These are phyloP conservation scores for Drosophila punjabiensis DNA, from an alignment of 1,140 invertebrate species.

Conservation along the genomic window DNA sequence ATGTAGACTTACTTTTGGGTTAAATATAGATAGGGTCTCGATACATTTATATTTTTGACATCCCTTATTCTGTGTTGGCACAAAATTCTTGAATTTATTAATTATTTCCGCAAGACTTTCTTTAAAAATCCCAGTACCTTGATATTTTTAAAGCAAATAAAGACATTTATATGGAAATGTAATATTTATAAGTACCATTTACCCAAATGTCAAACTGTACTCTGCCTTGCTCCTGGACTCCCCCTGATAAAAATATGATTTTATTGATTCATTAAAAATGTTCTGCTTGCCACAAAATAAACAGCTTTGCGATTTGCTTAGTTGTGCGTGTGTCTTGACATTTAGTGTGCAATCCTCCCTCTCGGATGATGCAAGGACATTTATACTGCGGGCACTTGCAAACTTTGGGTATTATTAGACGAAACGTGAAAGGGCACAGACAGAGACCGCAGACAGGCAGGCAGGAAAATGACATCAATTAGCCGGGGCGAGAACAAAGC, in stretches of 20 bases:
- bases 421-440: neutral
- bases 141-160: neutral
- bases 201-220: neutral
- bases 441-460: neutral
- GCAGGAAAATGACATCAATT: slow-evolving; percentile 60
- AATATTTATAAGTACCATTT: neutral
- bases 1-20: too few relatives aligned
- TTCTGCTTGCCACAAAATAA: slow-evolving; percentile 8
- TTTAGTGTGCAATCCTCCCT: slow-evolving; percentile 1
- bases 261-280: slow-evolving; percentile 6
- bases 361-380: slow-evolving; percentile 16
- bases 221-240: neutral
- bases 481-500: slow-evolving; percentile 42
- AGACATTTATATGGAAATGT: neutral
- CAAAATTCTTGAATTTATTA: neutral
- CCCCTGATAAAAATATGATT: neutral
- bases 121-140: neutral
- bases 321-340: slow-evolving; percentile 4
- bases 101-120: neutral
- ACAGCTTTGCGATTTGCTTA: neutral
- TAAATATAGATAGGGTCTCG: too few relatives aligned
- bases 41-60: too few relatives aligned
- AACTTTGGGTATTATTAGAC: slow-evolving; percentile 16
- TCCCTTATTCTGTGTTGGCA: too few relatives aligned
- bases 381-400: slow-evolving; percentile 10